Percentiles rank a stretch among this genome's conserved stretches.
Evolutionary conservation across 2,113 vertebrate species (phyloP).

Genomic region (Proterorhinus semilunaris): DNA sequence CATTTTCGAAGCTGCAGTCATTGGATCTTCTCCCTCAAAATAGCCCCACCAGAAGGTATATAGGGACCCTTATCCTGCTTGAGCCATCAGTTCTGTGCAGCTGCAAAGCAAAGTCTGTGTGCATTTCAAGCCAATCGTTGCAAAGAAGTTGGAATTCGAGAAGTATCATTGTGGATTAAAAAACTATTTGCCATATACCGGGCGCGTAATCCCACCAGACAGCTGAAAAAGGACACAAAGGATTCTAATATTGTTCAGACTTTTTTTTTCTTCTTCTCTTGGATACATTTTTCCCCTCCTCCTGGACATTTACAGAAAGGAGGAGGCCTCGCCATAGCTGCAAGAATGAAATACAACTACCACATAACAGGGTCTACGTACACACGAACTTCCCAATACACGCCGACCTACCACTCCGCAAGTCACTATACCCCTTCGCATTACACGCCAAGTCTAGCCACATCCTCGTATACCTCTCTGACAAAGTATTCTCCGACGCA

Average conservation of each 20-base stretch:
- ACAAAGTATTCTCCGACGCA: conserved; percentile 61
- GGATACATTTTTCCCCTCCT: neutral
- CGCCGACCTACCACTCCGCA: conserved; percentile 57
- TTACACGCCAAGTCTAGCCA: conserved; percentile 54
- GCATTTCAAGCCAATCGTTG: conserved; percentile 12
- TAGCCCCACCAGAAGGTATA: conserved; percentile 74
- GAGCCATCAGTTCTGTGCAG: conserved; percentile 27
- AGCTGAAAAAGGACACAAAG: conserved; percentile 33
- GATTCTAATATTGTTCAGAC: conserved; percentile 47
- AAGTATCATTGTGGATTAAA: conserved; percentile 27
- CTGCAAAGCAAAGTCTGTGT: conserved; percentile 13
- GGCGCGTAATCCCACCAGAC: conserved; percentile 15
- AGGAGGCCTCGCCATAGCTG: conserved; percentile 37
- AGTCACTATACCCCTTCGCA: conserved; percentile 54
- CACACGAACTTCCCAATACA: conserved; percentile 62
- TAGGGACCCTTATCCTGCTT: conserved; percentile 44
- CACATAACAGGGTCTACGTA: conserved; percentile 58
- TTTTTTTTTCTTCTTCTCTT: conserved; percentile 8
- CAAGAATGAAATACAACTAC: conserved; percentile 84
- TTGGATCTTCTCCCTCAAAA: conserved; percentile 73
- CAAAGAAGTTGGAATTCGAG: conserved; percentile 14
- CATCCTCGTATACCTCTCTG: conserved; percentile 41
- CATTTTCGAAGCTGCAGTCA: conserved; percentile 68
- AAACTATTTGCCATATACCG: conserved; percentile 6
- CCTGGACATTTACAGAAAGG: conserved; percentile 50